phyloP scores from a whole-genome alignment of 2,113 vertebrate species.

The Aspidoscelis tigris region DNA sequence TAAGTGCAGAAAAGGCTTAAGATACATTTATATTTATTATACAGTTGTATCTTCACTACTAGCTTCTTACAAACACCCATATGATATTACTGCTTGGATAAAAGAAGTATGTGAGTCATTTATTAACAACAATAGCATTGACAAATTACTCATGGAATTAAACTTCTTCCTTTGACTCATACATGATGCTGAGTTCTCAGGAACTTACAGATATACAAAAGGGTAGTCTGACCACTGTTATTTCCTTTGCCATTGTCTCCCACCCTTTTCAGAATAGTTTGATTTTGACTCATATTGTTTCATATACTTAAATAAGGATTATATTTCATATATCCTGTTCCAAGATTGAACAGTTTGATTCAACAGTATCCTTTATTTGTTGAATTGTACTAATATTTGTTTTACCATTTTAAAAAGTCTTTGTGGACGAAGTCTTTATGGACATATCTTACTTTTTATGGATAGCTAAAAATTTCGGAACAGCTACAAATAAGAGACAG shows the following conservation, averaged over 20 bases:
- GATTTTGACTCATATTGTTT: neutral
- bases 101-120: slow-evolving; percentile 15
- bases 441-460: neutral
- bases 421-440: neutral
- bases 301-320: neutral
- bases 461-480: neutral
- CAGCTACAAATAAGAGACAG: neutral
- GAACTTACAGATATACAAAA: slow-evolving; percentile 6
- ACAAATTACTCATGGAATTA: neutral
- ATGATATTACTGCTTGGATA: neutral
- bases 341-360: neutral
- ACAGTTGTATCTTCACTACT: neutral
- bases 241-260: slow-evolving; percentile 27
- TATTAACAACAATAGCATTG: neutral
- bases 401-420: neutral
- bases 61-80: neutral
- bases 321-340: neutral
- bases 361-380: neutral
- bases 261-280: slow-evolving; percentile 13
- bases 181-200: slow-evolving; percentile 16
- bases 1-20: neutral
- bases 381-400: neutral
- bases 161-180: slow-evolving; percentile 24
- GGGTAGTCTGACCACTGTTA: neutral
- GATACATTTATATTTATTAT: neutral